Base-by-base conservation (phyloP, 2,113 vertebrate genomes). In the Coturnix japonica region DNA sequence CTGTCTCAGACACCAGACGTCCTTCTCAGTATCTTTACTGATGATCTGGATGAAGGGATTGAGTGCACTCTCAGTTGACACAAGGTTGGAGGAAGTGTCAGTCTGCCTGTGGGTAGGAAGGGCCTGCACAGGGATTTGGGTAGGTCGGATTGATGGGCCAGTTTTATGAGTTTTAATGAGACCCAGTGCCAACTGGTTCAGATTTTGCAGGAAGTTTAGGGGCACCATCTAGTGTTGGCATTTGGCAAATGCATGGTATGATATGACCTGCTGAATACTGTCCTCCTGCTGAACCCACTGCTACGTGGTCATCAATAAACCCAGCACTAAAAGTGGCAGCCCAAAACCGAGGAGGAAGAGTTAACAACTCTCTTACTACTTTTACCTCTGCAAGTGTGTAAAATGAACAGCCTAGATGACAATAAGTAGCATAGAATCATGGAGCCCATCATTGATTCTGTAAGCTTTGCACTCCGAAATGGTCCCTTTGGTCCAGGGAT, bases 191-290 rank as follows among this genome's bases (percentile, higher is more conserved):
- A 54, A 26, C 31, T 0, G 3, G 74, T 86, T 35, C 64, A 43
- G 20, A 0, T 18, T 63, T 94, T 54, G 60, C 37, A 5, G 18
- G 57, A 93, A 76, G 92, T 57, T 90, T 59, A 75, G 46, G 67
- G n/a, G 66, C 78, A 49, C 96, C 95, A 96, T 79, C 96, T 97
- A 96, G 97, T 25, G 71, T 14, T 64, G 51, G 7, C 17, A 14
- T 65, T 30, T 46, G n/a, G 47, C 91, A 93, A 91, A 64, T 3
- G 20, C 81, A 51, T 1, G 1, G 3, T 35, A 18, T 20, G 17
- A 51, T 18, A 31, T 33, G 26, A 6, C 9, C 4, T 2, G 0
- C 7, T 33, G 59, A 26, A 16, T 12, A 8, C 19, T 23, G 13
- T n/a, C 30, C 13, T n/a, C 46, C 66, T 28, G 16, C 9, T 20